Conservation (phyloP, 2,113 vertebrate genomes). For the Sardina pilchardus region DNA sequence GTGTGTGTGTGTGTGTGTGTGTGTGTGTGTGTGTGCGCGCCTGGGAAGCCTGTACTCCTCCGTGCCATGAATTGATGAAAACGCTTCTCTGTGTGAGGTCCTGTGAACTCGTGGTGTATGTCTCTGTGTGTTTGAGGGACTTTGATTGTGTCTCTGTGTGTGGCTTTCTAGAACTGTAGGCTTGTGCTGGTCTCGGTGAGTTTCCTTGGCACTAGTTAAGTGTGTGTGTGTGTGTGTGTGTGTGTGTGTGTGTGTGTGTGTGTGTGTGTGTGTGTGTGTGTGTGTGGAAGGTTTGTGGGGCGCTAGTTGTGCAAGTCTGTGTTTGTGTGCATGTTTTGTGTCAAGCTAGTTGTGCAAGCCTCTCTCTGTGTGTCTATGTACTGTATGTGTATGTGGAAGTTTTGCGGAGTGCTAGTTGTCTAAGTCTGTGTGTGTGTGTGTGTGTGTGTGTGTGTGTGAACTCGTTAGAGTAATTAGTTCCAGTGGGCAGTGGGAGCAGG, state of each 20-base stretch:
- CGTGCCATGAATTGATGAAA: too few species aligned
- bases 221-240: background rate
- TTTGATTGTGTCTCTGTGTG: background rate
- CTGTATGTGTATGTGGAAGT: slow-evolving; percentile 33
- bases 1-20: too few species aligned
- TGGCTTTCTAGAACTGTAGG: background rate
- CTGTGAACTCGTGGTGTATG: background rate
- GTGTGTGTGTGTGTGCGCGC: too few species aligned
- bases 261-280: background rate
- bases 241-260: background rate
- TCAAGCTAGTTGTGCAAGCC: slow-evolving; percentile 42
- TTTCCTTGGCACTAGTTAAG: too few species aligned
- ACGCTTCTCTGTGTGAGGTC: background rate
- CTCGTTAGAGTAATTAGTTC: slow-evolving; percentile 76
- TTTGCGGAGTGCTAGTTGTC: slow-evolving; percentile 26
- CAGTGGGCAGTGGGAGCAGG: slow-evolving; percentile 59
- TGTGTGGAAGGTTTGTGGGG: slow-evolving; percentile 50
- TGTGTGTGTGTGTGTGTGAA: slow-evolving; percentile 47
- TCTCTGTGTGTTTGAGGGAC: background rate
- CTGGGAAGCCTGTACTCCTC: too few species aligned
- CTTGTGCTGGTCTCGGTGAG: too few species aligned
- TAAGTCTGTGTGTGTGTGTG: background rate
- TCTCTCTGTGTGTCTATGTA: slow-evolving; percentile 17
- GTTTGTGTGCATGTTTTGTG: slow-evolving; percentile 9
- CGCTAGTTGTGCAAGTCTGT: slow-evolving; percentile 24